These are phyloP conservation scores for Sphaeridia pumilis DNA, from an alignment of 2,888 invertebrate genomes.

Conservation along the genomic window DNA sequence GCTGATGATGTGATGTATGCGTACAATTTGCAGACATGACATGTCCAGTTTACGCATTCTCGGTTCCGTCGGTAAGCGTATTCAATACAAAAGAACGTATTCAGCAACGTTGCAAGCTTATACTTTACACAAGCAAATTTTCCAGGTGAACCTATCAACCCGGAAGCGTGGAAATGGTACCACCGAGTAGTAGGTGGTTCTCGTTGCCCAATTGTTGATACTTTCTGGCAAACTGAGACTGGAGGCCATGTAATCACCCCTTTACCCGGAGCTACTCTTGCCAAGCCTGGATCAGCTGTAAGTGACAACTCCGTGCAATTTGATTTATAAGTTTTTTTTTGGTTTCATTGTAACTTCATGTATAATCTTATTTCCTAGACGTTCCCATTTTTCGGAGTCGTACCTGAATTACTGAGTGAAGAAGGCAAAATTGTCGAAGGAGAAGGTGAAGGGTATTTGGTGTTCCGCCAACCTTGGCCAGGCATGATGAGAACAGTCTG, in stretches of 20 bases:
- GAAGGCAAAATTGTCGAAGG: constrained; percentile 73
- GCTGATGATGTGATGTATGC: constrained; percentile 2
- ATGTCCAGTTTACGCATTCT: constrained; percentile 60
- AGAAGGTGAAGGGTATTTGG: constrained; percentile 86
- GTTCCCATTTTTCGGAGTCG: constrained; percentile 95
- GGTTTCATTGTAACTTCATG: neutral
- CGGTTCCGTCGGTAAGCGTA: constrained; percentile 65
- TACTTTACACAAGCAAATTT: neutral
- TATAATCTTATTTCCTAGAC: constrained; percentile 48
- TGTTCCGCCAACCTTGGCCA: constrained; percentile 93
- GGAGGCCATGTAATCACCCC: constrained; percentile 96
- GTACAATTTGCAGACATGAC: constrained; percentile 48
- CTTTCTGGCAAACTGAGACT: constrained; percentile 99
- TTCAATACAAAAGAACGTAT: neutral
- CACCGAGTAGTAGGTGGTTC: constrained; percentile 67
- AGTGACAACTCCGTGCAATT: constrained; percentile 40
- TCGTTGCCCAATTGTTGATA: constrained; percentile 86
- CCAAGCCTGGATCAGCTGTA: constrained; percentile 97
- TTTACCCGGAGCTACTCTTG: constrained; percentile 86
- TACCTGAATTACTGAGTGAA: constrained; percentile 75
- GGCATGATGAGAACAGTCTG: constrained; percentile 93
- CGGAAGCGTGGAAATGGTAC: constrained; percentile 97
- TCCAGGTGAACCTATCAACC: constrained; percentile 85
- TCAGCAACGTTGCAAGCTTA: neutral
- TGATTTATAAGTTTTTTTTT: neutral